Percentiles rank a stretch among this genome's conserved stretches.
Evolutionary conservation across 2,888 invertebrate genomes (phyloP).

Genomic region (Chymomyza caudatula): DNA sequence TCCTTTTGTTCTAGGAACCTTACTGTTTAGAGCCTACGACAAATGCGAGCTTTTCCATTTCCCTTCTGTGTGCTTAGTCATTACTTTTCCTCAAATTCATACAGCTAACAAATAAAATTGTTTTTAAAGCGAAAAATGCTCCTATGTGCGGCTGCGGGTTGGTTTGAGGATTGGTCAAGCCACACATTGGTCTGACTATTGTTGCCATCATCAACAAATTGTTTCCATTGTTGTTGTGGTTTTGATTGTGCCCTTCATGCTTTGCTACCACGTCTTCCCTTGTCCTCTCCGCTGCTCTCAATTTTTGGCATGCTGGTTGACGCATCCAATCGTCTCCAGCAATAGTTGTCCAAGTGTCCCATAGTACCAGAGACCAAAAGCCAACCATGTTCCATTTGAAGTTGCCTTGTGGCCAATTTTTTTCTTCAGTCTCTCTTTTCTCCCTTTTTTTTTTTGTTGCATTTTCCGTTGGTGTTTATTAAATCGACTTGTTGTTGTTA

Average conservation of each 20-base stretch:
- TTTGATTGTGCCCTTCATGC: not conserved
- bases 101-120: not conserved
- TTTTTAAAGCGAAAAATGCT: not conserved
- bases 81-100: not conserved
- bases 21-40: not conserved
- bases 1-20: not conserved
- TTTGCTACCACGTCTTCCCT: not conserved
- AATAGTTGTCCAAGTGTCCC: not conserved
- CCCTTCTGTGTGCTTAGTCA: not conserved
- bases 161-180: not conserved
- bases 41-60: not conserved
- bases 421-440: not conserved
- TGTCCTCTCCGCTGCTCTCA: not conserved
- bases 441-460: not conserved
- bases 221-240: not conserved
- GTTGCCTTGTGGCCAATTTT: conserved; percentile 44
- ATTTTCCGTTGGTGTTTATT: conserved; percentile 44
- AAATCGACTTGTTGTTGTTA: conserved; percentile 57
- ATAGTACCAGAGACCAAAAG: conserved; percentile 1
- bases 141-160: not conserved
- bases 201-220: not conserved
- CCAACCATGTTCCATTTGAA: conserved; percentile 46
- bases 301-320: not conserved
- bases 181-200: not conserved
- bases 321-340: not conserved